Percentiles rank a stretch among this genome's conserved stretches.
Evolutionary conservation across 2,113 vertebrate species (phyloP).

Genomic region (Tachysurus fulvidraco): DNA sequence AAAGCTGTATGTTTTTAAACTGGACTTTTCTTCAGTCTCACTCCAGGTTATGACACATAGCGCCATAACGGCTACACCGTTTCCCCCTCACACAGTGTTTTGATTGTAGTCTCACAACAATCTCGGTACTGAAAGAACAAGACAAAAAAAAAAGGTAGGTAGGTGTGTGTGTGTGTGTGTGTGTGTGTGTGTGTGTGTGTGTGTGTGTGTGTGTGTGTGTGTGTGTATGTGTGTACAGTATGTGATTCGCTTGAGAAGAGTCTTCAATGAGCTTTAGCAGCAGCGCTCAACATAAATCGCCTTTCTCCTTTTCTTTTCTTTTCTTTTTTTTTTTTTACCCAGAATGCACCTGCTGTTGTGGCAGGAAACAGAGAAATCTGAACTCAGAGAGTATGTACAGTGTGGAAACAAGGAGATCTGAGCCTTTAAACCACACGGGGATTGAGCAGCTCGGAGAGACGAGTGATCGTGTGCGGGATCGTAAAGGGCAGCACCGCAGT

Average conservation of each 20-base stretch:
- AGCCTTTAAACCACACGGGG: slow-evolving; percentile 63
- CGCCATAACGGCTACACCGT: background rate
- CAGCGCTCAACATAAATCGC: background rate
- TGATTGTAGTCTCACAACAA: slow-evolving; percentile 47
- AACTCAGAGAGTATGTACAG: slow-evolving; percentile 48
- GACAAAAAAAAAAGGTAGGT: background rate
- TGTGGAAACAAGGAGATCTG: slow-evolving; percentile 55
- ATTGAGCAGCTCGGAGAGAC: slow-evolving; percentile 59
- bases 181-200: background rate
- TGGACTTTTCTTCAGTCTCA: slow-evolving; percentile 15
- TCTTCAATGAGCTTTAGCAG: background rate
- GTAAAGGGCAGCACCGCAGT: slow-evolving; percentile 69
- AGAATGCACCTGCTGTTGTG: slow-evolving; percentile 20
- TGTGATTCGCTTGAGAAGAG: background rate
- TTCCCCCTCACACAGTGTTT: slow-evolving; percentile 49
- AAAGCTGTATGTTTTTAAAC: slow-evolving; percentile 38
- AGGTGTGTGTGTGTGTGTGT: background rate
- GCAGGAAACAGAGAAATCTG: slow-evolving; percentile 41
- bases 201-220: background rate
- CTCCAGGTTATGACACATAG: background rate
- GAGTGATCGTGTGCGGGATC: slow-evolving; percentile 63
- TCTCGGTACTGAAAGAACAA: slow-evolving; percentile 29
- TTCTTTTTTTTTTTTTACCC: background rate
- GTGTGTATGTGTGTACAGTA: slow-evolving; percentile 2
- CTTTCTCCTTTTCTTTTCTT: slow-evolving; percentile 24